Percentiles rank a stretch among this genome's conserved stretches.
Evolutionary conservation across 2,797 vertebrate genomes (phyloP).

Genomic region (Dendrocincla tyrannina): DNA sequence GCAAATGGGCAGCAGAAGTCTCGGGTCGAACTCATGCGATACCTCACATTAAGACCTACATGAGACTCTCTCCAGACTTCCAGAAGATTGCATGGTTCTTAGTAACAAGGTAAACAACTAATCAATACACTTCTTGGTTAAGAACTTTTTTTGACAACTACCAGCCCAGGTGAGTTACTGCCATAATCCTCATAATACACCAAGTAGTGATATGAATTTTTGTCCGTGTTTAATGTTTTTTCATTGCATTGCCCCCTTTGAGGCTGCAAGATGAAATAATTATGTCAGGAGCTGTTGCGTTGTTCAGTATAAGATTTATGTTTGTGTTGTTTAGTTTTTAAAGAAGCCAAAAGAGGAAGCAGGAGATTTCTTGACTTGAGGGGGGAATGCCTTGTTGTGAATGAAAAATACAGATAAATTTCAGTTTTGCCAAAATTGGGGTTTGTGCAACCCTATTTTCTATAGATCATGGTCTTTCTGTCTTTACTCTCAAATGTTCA

Average conservation of each 20-base stretch:
- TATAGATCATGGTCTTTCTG: background rate
- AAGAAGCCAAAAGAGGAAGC: background rate
- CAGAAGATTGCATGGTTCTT: slow-evolving; percentile 91
- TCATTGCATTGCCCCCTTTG: background rate
- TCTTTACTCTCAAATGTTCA: background rate
- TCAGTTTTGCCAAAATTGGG: background rate
- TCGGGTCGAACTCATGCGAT: slow-evolving; percentile 91
- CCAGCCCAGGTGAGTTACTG: background rate
- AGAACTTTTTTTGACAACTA: background rate
- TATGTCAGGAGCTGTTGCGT: background rate
- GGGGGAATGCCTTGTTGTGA: background rate
- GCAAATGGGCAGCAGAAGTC: slow-evolving; percentile 88
- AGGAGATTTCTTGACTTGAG: background rate
- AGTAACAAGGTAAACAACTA: slow-evolving; percentile 86
- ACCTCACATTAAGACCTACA: slow-evolving; percentile 97
- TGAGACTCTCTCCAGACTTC: slow-evolving; percentile 90
- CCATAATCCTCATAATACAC: background rate
- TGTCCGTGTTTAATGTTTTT: background rate
- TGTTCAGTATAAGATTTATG: background rate
- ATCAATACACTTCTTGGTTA: background rate
- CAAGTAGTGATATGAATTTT: background rate
- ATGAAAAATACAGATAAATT: background rate
- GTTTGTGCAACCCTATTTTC: background rate
- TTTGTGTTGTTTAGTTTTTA: background rate
- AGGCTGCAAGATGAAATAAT: background rate